phyloP scores from a whole-genome alignment of 2,888 invertebrate species.

The Tachystola acroxantha region DNA sequence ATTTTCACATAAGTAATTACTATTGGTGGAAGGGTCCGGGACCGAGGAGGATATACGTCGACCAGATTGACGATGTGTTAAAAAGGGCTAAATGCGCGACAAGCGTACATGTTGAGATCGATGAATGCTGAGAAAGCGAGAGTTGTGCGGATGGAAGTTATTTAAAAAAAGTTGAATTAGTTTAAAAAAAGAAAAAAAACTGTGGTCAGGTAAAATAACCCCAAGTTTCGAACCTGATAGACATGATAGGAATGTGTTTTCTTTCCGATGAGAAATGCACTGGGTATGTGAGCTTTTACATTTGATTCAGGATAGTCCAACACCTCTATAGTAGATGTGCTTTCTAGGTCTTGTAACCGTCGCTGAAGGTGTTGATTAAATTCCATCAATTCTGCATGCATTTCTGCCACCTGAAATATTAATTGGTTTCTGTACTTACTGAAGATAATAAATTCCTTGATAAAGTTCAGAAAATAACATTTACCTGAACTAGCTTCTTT shows the following conservation, averaged over 20 bases:
- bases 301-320: conserved; percentile 66
- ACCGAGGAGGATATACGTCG: too few species aligned
- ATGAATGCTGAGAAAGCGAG: too few species aligned
- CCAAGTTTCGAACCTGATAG: conserved; percentile 84
- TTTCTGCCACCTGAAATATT: conserved; percentile 87
- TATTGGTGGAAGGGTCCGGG: too few species aligned
- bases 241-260: conserved; percentile 90
- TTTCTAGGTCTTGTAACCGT: conserved; percentile 77
- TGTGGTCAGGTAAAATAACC: too few species aligned
- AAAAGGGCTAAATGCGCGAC: too few species aligned
- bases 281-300: conserved; percentile 92
- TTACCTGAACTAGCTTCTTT: conserved; percentile 90
- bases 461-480: too few species aligned
- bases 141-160: too few species aligned
- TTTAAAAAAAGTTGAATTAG: too few species aligned
- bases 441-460: background rate
- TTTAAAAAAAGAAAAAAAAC: too few species aligned
- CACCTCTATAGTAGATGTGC: conserved; percentile 50
- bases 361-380: conserved; percentile 90
- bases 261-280: conserved; percentile 84
- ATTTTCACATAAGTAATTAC: too few species aligned
- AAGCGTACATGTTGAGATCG: too few species aligned
- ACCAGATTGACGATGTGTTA: too few species aligned
- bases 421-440: background rate
- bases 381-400: conserved; percentile 96